Evolutionary conservation across 1,140 invertebrate species (phyloP), one percentile per base, ranked within the genome.

Genomic region (Pygmarrhopalites habei): DNA sequence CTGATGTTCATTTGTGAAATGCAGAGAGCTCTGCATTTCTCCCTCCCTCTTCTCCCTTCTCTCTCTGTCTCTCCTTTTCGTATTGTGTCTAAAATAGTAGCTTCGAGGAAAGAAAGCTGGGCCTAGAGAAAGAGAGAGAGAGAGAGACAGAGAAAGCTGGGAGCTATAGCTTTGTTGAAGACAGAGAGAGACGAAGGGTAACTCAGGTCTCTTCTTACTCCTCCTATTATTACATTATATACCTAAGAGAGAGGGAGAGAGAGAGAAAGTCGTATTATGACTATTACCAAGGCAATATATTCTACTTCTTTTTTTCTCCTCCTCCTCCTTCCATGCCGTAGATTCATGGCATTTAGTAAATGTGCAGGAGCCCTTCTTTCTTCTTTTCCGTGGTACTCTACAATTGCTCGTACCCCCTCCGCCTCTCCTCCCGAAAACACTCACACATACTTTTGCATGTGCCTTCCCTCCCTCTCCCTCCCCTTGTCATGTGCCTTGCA

Each of bases 1-100:
- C 25, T 52, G 51, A 65, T 59, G 58, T 65, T 65, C 63, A 65
- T 65, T 65, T 67, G 66, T 43, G 61, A 67, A 67, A 67, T 60
- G 61, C 58, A 56, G n/a, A n/a, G n/a, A n/a, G 64, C 52, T 63
- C 51, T 63, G 58, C 58, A 59, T 59, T 43, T 59, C 46, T 35
- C 32, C 32, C n/a, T 35, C 4, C 51, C 28, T 25, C 19, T 30
- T 53, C 51, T 30, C 28, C 5, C 5, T 4, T 53, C 10, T 23
- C 44, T 12, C n/a, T 5, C n/a, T 19, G 17, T 47, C 44, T 12
- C 44, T 19, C 44, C 23, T 23, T 19, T 59, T n/a, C n/a, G n/a
- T n/a, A n/a, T n/a, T n/a, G n/a, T n/a, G n/a, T n/a, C n/a, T n/a
- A n/a, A n/a, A n/a, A n/a, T n/a, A n/a, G n/a, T n/a, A n/a, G n/a